Conservation (phyloP, 2,888 invertebrate genomes). For the Drosophila longiperda region DNA sequence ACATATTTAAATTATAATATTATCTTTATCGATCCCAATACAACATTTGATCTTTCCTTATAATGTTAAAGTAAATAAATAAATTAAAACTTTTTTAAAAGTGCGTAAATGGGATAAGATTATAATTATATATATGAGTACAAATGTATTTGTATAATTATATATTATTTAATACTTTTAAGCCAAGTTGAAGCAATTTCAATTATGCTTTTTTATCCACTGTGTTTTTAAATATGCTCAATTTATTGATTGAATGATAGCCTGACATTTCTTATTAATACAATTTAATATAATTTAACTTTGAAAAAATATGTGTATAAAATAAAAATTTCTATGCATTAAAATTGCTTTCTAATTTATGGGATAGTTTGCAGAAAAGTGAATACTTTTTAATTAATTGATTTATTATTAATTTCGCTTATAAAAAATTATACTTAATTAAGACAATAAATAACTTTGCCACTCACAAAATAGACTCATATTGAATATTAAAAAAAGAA, state of each 20-base stretch:
- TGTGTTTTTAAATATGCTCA: not conserved
- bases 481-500: too few species aligned
- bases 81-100: not conserved
- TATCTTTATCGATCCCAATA: not conserved
- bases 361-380: not conserved
- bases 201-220: not conserved
- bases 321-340: not conserved
- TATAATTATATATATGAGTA: not conserved
- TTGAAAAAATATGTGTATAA: not conserved
- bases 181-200: too few species aligned
- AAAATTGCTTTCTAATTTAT: not conserved
- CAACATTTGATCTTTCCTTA: not conserved
- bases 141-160: not conserved
- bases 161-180: not conserved
- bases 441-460: too few species aligned
- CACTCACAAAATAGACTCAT: not conserved
- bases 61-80: not conserved
- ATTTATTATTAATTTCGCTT: not conserved
- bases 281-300: not conserved
- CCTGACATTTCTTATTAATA: not conserved
- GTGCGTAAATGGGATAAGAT: not conserved
- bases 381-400: not conserved
- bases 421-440: too few species aligned
- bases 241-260: not conserved
- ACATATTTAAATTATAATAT: rapidly evolving